Percentiles rank a stretch among this genome's conserved stretches.
Evolutionary conservation across 2,113 vertebrate species (phyloP).

Genomic region (Candoia aspera): DNA sequence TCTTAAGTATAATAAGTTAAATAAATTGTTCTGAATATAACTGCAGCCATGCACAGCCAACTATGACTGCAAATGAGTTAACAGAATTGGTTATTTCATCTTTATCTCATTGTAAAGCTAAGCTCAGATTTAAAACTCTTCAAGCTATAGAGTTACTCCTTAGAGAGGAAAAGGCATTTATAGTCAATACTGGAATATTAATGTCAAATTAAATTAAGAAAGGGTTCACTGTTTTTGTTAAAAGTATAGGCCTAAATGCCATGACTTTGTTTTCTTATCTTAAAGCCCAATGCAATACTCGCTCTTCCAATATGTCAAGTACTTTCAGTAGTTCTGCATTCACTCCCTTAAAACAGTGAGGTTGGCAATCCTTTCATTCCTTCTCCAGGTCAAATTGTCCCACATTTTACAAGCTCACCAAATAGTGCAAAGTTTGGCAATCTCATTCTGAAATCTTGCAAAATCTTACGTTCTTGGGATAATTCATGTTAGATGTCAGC

Average conservation of each 20-base stretch:
- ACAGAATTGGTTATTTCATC: neutral
- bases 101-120: neutral
- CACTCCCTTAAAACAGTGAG: neutral
- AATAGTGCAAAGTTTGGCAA: neutral
- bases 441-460: neutral
- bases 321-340: neutral
- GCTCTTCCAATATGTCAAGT: neutral
- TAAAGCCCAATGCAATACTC: neutral
- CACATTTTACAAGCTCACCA: neutral
- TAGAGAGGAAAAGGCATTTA: neutral
- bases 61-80: neutral
- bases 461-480: neutral
- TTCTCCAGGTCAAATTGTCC: neutral
- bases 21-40: conserved; percentile 9
- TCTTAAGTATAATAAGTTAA: neutral
- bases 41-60: neutral
- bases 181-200: neutral
- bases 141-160: neutral
- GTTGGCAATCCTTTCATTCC: neutral
- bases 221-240: neutral
- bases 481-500: neutral
- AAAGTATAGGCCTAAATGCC: neutral
- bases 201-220: neutral
- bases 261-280: neutral
- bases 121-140: neutral